Conservation (phyloP, 2,797 vertebrate genomes). For the Chaenodraco wilsoni region DNA sequence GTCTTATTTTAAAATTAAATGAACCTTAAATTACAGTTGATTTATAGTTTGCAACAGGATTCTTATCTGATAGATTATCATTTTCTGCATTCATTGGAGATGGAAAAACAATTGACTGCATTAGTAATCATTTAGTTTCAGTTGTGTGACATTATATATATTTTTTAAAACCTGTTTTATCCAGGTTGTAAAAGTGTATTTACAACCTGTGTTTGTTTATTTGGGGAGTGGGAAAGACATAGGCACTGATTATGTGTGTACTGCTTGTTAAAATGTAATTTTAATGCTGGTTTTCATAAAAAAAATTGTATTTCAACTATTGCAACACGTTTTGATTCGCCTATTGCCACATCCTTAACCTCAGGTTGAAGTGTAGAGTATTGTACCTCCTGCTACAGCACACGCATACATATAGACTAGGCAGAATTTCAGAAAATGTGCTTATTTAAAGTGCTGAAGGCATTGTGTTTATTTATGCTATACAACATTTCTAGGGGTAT, state of each 20-base stretch:
- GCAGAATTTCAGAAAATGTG: too few relatives aligned
- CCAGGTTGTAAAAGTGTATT: not conserved
- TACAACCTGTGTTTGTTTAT: not conserved
- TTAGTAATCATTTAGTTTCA: not conserved
- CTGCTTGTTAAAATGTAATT: not conserved
- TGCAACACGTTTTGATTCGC: not conserved
- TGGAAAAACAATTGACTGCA: not conserved
- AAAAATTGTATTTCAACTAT: not conserved
- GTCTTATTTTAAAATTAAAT: not conserved
- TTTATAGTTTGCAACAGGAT: not conserved
- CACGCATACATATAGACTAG: too few relatives aligned
- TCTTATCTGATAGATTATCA: not conserved
- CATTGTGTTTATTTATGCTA: too few relatives aligned
- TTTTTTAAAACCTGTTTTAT: not conserved
- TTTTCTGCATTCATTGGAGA: not conserved
- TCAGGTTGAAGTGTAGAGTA: not conserved
- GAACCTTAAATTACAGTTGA: not conserved
- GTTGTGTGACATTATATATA: not conserved
- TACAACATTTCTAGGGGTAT: too few relatives aligned
- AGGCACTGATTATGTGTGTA: not conserved
- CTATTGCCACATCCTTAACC: not conserved
- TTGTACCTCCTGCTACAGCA: not conserved
- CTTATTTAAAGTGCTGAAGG: too few relatives aligned
- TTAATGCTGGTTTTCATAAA: conserved; percentile 7
- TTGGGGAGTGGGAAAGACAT: not conserved